Evolutionary conservation across 1,140 invertebrate genomes (phyloP).

Genomic region (Neotoxoptera formosana): DNA sequence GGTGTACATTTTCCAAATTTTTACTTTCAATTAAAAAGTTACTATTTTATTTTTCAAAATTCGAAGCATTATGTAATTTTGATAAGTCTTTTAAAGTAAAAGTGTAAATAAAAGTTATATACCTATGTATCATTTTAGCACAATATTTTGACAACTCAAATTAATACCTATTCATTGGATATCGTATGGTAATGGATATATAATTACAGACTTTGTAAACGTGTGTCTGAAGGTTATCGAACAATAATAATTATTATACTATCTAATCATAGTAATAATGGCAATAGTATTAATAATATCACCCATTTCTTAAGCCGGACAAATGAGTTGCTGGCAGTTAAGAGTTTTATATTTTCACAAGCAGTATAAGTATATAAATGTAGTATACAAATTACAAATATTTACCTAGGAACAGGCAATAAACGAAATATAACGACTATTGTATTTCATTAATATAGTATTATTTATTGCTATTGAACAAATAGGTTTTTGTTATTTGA

Average conservation of each 20-base stretch:
- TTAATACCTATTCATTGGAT: background rate
- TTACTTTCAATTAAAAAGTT: too few species aligned
- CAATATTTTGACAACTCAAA: background rate
- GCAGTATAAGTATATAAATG: background rate
- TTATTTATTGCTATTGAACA: background rate
- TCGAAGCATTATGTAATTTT: background rate
- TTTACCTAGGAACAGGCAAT: background rate
- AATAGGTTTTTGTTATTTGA: background rate
- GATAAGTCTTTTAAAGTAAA: background rate
- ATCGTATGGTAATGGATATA: background rate
- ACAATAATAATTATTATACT: background rate
- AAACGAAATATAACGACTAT: background rate
- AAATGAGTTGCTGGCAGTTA: background rate
- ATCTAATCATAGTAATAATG: background rate
- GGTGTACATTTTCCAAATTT: too few species aligned
- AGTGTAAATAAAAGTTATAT: background rate
- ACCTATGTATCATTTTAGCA: background rate
- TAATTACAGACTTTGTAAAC: background rate
- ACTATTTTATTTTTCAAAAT: too few species aligned
- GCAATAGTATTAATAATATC: background rate
- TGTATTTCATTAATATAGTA: background rate
- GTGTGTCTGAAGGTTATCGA: background rate
- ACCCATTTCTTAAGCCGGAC: background rate
- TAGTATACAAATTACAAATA: background rate
- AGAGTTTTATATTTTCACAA: constrained; percentile 1